Evolutionary conservation across 2,797 vertebrate species (phyloP).

Genomic region (Esox masquinongy): DNA sequence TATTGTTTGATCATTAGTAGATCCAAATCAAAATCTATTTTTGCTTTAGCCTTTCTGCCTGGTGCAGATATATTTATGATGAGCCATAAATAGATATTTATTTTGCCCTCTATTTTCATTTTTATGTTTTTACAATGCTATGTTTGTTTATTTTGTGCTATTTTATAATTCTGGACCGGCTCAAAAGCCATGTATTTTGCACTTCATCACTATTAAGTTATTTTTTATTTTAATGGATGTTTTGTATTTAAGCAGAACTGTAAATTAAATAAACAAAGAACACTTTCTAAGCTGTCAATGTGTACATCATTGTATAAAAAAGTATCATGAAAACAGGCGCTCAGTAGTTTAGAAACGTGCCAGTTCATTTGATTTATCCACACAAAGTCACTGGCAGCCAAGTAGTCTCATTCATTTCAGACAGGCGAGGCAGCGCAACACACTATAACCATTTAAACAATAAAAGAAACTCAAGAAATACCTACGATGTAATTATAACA

Average conservation of each 20-base stretch:
- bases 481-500: background rate
- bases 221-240: slow-evolving; percentile 54
- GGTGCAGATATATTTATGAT: slow-evolving; percentile 72
- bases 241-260: slow-evolving; percentile 51
- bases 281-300: background rate
- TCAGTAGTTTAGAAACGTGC: background rate
- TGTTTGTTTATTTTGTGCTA: slow-evolving; percentile 56
- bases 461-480: background rate
- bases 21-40: slow-evolving; percentile 36
- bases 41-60: slow-evolving; percentile 65
- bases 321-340: background rate
- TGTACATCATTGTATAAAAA: background rate
- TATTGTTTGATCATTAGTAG: slow-evolving; percentile 29
- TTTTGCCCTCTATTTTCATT: slow-evolving; percentile 60
- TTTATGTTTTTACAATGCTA: slow-evolving; percentile 51
- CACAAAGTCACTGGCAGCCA: background rate
- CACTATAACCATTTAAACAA: background rate
- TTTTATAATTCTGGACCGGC: slow-evolving; percentile 52
- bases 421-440: too few relatives aligned
- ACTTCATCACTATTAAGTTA: slow-evolving; percentile 67
- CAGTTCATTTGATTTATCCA: background rate
- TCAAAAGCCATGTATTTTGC: slow-evolving; percentile 61
- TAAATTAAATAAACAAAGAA: slow-evolving; percentile 65
- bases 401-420: too few relatives aligned
- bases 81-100: slow-evolving; percentile 55